Base-by-base conservation (phyloP, 2,888 invertebrate species). In the Petrophora chlorosata region DNA sequence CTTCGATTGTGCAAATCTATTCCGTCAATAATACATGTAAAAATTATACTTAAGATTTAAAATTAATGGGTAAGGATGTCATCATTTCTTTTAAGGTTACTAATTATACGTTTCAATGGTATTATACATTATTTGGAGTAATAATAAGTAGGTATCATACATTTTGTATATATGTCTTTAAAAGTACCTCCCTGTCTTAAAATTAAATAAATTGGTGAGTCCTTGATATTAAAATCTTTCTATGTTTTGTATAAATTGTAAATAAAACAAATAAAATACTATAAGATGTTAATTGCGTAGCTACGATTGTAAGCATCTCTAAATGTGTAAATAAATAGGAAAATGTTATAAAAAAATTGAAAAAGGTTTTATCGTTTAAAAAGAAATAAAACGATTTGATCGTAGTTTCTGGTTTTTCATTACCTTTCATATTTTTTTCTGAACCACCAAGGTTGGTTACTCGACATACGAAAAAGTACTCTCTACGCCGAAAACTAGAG, bases 301-400 rank as follows among this genome's bases (percentile, higher is more conserved):
- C 10, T 32, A 26, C 8, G 12, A 8, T 16, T 42, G 36, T 32
- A 34, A 13, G 3, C 3, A 25, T 15, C 2, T 35, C 41, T 41
- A 14, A 10, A 41, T 44, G 29, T 50, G 43, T 44, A 44, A 25
- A 32, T 28, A 32, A 16, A 40, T 40, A 45, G 34, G 44, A 29
- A 23, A 46, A 50, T 29, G 38, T 48, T 53, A 17, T 40, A 38
- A 35, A 43, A 51, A 47, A 48, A 36, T 32, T 40, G 32, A 53
- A 56, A 50, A 53, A 33, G 47, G 26, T 55, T n/a, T 51, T 47
- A 42, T 56, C 41, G 33, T 38, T 46, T 40, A 28, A 44, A 45
- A 46, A 47, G 45, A 53, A 73, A 72, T 74, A 71, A 77, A 76
- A 65, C 72, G 76, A 77, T 76, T 61, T 61, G 54, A 73, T 78